Evolutionary conservation across 2,797 vertebrate genomes (phyloP).

Genomic region (Myiothlypis chrysogaster): DNA sequence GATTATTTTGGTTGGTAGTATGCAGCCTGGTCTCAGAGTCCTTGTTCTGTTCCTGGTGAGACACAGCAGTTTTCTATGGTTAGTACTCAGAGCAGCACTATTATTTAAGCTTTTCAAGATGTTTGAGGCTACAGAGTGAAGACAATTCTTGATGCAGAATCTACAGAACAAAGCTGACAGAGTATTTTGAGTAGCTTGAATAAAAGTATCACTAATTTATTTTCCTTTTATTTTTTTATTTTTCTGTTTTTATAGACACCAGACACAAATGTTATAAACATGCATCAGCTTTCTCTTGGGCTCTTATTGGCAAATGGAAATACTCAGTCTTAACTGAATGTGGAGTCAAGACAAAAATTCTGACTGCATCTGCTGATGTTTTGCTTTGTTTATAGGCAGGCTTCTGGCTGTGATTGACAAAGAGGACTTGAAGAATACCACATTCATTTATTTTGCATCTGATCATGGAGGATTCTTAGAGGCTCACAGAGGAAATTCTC

Average conservation of each 20-base stretch:
- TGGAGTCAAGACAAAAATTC: background rate
- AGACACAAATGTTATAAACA: background rate
- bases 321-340: background rate
- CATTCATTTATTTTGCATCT: slow-evolving; percentile 88
- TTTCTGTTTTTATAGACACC: background rate
- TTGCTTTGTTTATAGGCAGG: slow-evolving; percentile 71
- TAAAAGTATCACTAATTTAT: background rate
- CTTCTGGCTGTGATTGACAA: slow-evolving; percentile 80
- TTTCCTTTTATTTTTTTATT: background rate
- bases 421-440: slow-evolving; percentile 78
- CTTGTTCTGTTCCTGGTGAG: background rate
- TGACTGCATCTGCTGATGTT: background rate
- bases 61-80: background rate
- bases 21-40: background rate
- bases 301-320: background rate
- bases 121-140: background rate
- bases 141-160: background rate
- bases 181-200: background rate
- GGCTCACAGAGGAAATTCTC: slow-evolving; percentile 39
- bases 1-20: background rate
- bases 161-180: background rate
- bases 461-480: slow-evolving; percentile 87
- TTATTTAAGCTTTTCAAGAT: background rate
- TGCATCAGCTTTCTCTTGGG: background rate
- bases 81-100: background rate